Conservation (phyloP, 2,888 invertebrate genomes). For the Perizoma flavofasciatum region DNA sequence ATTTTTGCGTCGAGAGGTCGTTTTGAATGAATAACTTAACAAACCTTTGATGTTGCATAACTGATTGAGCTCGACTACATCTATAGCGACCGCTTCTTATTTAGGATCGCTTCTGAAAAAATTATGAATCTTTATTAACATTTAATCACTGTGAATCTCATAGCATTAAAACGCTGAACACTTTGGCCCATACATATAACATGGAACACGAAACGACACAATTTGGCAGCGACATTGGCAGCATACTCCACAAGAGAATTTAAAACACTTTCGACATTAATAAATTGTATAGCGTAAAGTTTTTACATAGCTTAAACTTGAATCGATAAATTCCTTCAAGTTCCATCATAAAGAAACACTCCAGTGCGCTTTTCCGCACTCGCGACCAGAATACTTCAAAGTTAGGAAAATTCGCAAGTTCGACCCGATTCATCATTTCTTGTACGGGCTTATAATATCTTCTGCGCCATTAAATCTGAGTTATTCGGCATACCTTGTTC, state of each 20-base stretch:
- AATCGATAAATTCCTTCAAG: conserved; percentile 69
- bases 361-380: conserved; percentile 67
- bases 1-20: no score
- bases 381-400: conserved; percentile 64
- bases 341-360: conserved; percentile 75
- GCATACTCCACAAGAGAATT: conserved; percentile 36
- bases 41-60: no score
- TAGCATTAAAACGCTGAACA: conserved; percentile 36
- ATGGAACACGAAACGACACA: conserved; percentile 36
- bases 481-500: conserved; percentile 59
- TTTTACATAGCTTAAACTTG: conserved; percentile 49
- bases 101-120: conserved; percentile 3
- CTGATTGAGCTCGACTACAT: no score
- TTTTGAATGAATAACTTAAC: no score
- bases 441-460: conserved; percentile 69
- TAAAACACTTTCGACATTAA: conserved; percentile 43
- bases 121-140: conserved; percentile 12
- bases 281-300: conserved; percentile 39
- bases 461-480: conserved; percentile 68
- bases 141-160: conserved; percentile 15
- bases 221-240: conserved; percentile 42
- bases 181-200: conserved; percentile 28
- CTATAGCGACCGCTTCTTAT: no score
- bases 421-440: conserved; percentile 67
- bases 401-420: conserved; percentile 68